Conservation (phyloP, 2,888 invertebrate genomes). For the Cantharis rustica region DNA sequence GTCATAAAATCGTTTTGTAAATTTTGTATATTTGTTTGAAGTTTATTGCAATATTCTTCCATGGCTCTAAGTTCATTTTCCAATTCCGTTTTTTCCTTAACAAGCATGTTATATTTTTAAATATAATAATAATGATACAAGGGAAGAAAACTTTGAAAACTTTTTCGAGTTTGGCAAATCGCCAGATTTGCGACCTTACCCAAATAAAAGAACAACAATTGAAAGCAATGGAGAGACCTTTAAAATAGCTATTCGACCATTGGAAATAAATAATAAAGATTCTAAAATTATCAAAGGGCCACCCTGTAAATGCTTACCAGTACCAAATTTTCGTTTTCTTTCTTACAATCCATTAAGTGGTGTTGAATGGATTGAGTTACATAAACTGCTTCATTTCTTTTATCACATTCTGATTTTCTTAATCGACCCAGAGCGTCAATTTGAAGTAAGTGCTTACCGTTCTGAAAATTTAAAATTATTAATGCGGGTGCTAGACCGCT, state of each 20-base stretch:
- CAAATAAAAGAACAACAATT: too few species aligned
- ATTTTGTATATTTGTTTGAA: slow-evolving; percentile 5
- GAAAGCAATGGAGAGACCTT: too few species aligned
- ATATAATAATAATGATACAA: too few species aligned
- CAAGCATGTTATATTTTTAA: too few species aligned
- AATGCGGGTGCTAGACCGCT: not conserved
- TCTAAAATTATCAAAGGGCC: too few species aligned
- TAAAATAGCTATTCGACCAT: too few species aligned
- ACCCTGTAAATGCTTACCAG: slow-evolving; percentile 9
- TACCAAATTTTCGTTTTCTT: slow-evolving; percentile 1
- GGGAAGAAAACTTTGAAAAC: too few species aligned
- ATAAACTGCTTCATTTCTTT: slow-evolving; percentile 16
- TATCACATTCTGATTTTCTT: slow-evolving; percentile 25
- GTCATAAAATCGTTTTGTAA: slow-evolving; percentile 13
- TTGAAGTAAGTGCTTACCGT: slow-evolving; percentile 18
- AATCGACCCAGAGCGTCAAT: slow-evolving; percentile 15
- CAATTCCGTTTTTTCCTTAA: slow-evolving; percentile 5
- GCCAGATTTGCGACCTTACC: too few species aligned
- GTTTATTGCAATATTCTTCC: not conserved
- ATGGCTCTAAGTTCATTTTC: not conserved
- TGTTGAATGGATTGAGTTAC: slow-evolving; percentile 4
- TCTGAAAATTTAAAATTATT: slow-evolving; percentile 17
- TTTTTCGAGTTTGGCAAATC: too few species aligned
- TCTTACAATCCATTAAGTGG: not conserved
- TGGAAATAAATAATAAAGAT: too few species aligned